Evolutionary conservation across 2,888 invertebrate species (phyloP).

Genomic region (Lasioglossum marginatum): DNA sequence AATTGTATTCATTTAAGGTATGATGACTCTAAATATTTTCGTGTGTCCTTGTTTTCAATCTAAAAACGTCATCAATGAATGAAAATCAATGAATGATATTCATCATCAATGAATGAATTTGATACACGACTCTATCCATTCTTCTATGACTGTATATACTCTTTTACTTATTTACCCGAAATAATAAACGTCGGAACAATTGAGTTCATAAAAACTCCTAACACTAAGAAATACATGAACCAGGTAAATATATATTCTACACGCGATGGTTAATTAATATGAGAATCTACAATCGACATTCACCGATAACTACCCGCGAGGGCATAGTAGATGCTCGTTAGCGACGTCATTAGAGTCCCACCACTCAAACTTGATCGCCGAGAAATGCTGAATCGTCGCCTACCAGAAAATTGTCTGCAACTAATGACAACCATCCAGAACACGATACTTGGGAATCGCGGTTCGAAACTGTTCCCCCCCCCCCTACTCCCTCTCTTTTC

Average conservation of each 20-base stretch:
- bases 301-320: background rate
- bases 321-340: conserved; percentile 3
- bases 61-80: too few species aligned
- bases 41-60: too few species aligned
- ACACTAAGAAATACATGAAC: background rate
- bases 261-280: background rate
- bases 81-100: too few species aligned
- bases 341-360: background rate
- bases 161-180: background rate
- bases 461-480: background rate
- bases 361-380: background rate
- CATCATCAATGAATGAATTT: too few species aligned
- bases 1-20: too few species aligned
- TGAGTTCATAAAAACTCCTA: background rate
- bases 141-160: background rate
- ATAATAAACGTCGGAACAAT: background rate
- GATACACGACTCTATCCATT: background rate
- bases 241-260: background rate
- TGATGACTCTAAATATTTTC: too few species aligned
- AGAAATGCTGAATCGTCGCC: background rate
- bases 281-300: background rate
- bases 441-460: conserved; percentile 13
- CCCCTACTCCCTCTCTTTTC: background rate
- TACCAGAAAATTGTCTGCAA: conserved; percentile 25
- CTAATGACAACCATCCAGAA: conserved; percentile 24